phyloP scores from a whole-genome alignment of 2,797 vertebrate species.

The Liparis tanakae region DNA sequence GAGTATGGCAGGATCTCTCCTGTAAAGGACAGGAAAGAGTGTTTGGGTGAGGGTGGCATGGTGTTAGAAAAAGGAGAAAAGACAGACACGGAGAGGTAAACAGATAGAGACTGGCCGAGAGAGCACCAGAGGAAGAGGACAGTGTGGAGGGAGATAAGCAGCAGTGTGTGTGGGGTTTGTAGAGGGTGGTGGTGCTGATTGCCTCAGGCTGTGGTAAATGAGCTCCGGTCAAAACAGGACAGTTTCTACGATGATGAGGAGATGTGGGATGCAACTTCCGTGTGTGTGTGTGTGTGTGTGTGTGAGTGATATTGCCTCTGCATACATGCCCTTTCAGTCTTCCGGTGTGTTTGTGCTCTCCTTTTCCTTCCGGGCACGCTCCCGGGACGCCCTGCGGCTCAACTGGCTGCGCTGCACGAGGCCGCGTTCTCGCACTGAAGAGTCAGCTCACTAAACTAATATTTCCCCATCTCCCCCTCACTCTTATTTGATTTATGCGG shows the following conservation, averaged over 20 bases:
- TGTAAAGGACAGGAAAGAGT: constrained; percentile 28
- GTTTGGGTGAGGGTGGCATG: background rate
- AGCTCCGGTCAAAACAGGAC: constrained; percentile 62
- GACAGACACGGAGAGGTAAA: constrained; percentile 16
- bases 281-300: constrained; percentile 5
- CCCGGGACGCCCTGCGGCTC: constrained; percentile 28
- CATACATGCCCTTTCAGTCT: constrained; percentile 1
- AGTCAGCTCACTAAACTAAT: constrained; percentile 33
- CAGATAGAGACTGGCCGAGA: constrained; percentile 10
- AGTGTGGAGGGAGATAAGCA: constrained; percentile 38
- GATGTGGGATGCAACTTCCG: constrained; percentile 38
- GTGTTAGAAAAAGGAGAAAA: constrained; percentile 26
- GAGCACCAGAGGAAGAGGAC: constrained; percentile 8
- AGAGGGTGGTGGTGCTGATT: constrained; percentile 28
- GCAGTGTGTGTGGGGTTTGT: constrained; percentile 2
- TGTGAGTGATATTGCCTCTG: background rate
- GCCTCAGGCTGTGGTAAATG: constrained; percentile 61
- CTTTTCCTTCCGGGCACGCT: constrained; percentile 19
- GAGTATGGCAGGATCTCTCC: constrained; percentile 30
- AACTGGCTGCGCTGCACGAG: constrained; percentile 26
- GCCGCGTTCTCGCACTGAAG: constrained; percentile 25
- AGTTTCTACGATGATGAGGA: constrained; percentile 35
- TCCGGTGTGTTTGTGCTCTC: constrained; percentile 25
- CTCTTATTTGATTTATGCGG: background rate
- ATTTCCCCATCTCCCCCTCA: constrained; percentile 9